Evolutionary conservation across 2,888 invertebrate genomes (phyloP).

Genomic region (Pollenia griseotomentosa): DNA sequence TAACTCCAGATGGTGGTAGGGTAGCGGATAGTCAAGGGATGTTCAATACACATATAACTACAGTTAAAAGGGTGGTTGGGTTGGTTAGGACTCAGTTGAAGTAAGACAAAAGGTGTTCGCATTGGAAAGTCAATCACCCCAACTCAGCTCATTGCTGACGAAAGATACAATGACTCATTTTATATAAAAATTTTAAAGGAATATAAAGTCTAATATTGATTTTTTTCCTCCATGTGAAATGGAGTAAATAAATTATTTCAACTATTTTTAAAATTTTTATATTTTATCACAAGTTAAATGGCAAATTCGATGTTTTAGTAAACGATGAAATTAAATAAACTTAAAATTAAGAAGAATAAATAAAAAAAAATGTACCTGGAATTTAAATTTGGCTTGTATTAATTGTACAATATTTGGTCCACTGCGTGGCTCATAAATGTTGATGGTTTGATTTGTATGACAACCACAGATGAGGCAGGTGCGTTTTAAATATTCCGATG

Average conservation of each 20-base stretch:
- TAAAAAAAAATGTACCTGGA: conserved; percentile 79
- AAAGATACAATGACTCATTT: conserved; percentile 69
- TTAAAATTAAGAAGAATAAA: background rate
- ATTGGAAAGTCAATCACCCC: conserved; percentile 70
- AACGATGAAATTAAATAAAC: background rate
- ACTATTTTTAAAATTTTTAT: background rate
- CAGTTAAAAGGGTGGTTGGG: conserved; percentile 42
- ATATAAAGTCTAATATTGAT: conserved; percentile 67
- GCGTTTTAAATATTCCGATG: conserved; percentile 82
- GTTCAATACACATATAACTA: background rate
- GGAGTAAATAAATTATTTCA: conserved; percentile 34
- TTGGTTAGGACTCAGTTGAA: background rate
- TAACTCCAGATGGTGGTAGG: background rate
- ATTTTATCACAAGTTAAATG: background rate
- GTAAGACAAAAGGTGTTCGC: conserved; percentile 16
- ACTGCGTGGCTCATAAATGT: conserved; percentile 83
- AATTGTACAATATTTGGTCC: conserved; percentile 84
- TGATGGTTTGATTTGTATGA: conserved; percentile 83
- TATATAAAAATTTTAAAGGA: conserved; percentile 43
- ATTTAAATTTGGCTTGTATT: conserved; percentile 84
- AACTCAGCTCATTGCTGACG: conserved; percentile 39
- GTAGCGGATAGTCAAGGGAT: background rate
- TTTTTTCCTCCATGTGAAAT: conserved; percentile 45
- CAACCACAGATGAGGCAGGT: conserved; percentile 84
- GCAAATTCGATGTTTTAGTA: background rate